phyloP scores from a whole-genome alignment of 2,888 invertebrate genomes.

The Syritta pipiens region DNA sequence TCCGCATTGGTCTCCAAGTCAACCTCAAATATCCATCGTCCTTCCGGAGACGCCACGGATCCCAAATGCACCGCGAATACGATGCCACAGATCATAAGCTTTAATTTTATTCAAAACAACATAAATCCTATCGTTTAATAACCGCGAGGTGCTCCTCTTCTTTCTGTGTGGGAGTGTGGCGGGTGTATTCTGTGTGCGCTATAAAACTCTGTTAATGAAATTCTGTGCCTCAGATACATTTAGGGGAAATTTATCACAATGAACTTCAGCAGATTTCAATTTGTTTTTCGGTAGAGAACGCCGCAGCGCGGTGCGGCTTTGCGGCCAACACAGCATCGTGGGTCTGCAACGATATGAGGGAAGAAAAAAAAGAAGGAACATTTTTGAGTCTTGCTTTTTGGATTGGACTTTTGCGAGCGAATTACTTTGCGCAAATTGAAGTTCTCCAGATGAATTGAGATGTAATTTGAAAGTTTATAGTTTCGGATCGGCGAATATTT shows the following conservation, averaged over 20 bases:
- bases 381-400: too few relatives aligned
- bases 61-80: constrained; percentile 11
- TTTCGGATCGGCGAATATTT: too few relatives aligned
- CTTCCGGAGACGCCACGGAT: background rate
- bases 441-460: constrained; percentile 27
- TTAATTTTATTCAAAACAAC: constrained; percentile 51
- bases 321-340: too few relatives aligned
- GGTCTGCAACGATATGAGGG: too few relatives aligned
- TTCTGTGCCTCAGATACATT: constrained; percentile 24
- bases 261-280: constrained; percentile 41
- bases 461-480: too few relatives aligned
- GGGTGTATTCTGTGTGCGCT: constrained; percentile 16
- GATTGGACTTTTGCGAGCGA: constrained; percentile 48
- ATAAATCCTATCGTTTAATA: constrained; percentile 57
- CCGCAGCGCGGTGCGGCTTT: too few relatives aligned
- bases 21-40: background rate
- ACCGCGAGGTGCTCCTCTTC: constrained; percentile 29
- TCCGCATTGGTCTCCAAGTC: background rate
- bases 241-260: constrained; percentile 20
- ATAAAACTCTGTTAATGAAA: constrained; percentile 52
- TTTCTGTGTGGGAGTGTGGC: background rate
- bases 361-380: too few relatives aligned
- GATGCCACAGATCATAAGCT: constrained; percentile 36
- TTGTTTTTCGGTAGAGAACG: too few relatives aligned
- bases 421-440: constrained; percentile 10